phyloP scores from a whole-genome alignment of 2,797 vertebrate genomes.

The Clamator glandarius region DNA sequence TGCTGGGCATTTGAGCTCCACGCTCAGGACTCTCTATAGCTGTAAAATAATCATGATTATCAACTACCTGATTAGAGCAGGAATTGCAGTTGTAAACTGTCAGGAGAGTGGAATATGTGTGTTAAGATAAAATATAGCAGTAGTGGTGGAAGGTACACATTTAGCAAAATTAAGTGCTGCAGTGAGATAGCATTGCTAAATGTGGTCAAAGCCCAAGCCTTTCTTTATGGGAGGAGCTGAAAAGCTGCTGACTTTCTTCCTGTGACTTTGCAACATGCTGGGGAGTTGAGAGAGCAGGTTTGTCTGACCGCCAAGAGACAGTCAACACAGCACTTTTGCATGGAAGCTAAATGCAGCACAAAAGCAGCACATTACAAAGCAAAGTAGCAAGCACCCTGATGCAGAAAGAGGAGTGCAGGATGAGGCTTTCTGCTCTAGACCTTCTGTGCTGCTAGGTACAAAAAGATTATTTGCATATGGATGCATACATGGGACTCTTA shows the following conservation, averaged over 20 bases:
- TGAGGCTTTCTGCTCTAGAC: not conserved
- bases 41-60: not conserved
- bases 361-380: not conserved
- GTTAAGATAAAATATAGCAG: not conserved
- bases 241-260: conserved; percentile 41
- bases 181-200: not conserved
- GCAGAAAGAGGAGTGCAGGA: not conserved
- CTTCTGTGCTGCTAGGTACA: not conserved
- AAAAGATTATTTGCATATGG: not conserved
- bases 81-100: not conserved
- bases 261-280: not conserved
- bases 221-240: not conserved
- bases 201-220: not conserved
- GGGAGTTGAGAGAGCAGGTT: not conserved
- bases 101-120: not conserved
- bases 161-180: not conserved
- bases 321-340: not conserved
- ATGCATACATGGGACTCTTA: not conserved
- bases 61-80: not conserved
- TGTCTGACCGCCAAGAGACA: not conserved
- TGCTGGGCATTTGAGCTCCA: not conserved
- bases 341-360: not conserved
- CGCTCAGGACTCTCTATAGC: not conserved
- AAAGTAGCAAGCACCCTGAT: not conserved
- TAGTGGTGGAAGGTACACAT: not conserved